A percentile compares a stretch with the other conserved stretches of the same genome.
Evolutionary conservation across 2,797 vertebrate species (phyloP).

Genomic region (Protosalanx chinensis): DNA sequence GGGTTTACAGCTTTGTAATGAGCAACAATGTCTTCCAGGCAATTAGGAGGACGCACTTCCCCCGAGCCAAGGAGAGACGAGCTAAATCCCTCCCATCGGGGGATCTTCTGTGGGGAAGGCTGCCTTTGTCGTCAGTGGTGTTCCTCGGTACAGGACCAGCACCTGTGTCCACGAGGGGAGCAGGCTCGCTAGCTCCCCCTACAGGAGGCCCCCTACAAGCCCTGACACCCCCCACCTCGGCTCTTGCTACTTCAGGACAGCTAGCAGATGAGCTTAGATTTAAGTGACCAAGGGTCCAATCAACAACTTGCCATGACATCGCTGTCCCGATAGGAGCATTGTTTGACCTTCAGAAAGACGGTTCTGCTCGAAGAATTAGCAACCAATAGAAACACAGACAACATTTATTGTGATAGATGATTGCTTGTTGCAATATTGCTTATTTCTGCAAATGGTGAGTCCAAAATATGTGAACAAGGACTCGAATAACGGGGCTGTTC

Average conservation of each 20-base stretch:
- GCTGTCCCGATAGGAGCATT: too few relatives aligned
- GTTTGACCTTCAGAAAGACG: too few relatives aligned
- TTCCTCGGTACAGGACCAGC: neutral
- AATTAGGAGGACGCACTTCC: slow-evolving; percentile 49
- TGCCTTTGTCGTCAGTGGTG: slow-evolving; percentile 24
- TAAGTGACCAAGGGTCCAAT: neutral
- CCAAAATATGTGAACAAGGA: neutral
- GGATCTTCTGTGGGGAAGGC: slow-evolving; percentile 18
- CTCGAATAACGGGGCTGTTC: slow-evolving; percentile 23
- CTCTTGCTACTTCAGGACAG: neutral
- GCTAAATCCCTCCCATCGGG: slow-evolving; percentile 18
- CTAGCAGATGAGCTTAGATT: neutral
- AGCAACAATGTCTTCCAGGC: slow-evolving; percentile 39
- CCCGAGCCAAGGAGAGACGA: slow-evolving; percentile 29
- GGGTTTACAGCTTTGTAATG: slow-evolving; percentile 47
- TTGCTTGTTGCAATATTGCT: too few relatives aligned
- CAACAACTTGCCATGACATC: too few relatives aligned
- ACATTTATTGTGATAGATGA: neutral
- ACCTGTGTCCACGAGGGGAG: neutral
- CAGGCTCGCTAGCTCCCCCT: neutral
- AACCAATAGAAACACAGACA: neutral
- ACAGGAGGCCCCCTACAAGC: neutral
- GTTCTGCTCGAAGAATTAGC: too few relatives aligned
- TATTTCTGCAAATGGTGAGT: too few relatives aligned
- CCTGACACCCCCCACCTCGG: neutral